These are phyloP conservation scores for Pomacea canaliculata DNA, from an alignment of 2,888 invertebrate genomes.

Conservation along the genomic window DNA sequence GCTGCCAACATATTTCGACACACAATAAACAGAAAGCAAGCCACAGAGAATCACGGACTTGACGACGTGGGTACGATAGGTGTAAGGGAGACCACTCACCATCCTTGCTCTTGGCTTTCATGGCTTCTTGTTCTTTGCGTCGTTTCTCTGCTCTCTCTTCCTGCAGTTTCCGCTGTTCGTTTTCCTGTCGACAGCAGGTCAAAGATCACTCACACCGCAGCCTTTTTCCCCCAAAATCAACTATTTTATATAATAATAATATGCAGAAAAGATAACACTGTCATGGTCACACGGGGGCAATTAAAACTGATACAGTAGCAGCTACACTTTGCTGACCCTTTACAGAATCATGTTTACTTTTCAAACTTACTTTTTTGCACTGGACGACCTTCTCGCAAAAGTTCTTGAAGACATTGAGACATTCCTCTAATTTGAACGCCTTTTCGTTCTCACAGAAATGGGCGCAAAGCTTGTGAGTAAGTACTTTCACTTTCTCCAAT, in stretches of 20 bases:
- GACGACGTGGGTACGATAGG: too few species aligned
- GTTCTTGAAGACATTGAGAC: constrained; percentile 88
- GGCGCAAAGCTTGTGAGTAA: constrained; percentile 84
- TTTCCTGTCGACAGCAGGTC: constrained; percentile 75
- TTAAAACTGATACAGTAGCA: too few species aligned
- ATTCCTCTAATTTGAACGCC: constrained; percentile 93
- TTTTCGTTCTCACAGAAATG: constrained; percentile 95
- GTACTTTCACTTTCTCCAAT: constrained; percentile 85
- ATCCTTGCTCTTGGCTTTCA: constrained; percentile 46
- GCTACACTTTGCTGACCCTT: too few species aligned
- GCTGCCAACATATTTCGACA: too few species aligned
- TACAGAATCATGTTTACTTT: too few species aligned
- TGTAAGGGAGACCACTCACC: constrained; percentile 20
- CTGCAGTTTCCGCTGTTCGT: constrained; percentile 84
- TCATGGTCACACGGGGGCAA: too few species aligned
- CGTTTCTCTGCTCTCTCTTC: constrained; percentile 89
- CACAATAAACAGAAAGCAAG: too few species aligned
- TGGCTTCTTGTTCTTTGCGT: constrained; percentile 79
- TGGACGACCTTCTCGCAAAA: constrained; percentile 79
- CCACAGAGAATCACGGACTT: too few species aligned
- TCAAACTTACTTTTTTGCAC: constrained; percentile 66
- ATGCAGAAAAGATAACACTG: too few species aligned
- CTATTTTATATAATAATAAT: too few species aligned
- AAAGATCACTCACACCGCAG: too few species aligned
- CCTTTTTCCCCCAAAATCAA: too few species aligned